Evolutionary conservation across 2,797 vertebrate genomes (phyloP).

Genomic region (Sebastes oblongus): DNA sequence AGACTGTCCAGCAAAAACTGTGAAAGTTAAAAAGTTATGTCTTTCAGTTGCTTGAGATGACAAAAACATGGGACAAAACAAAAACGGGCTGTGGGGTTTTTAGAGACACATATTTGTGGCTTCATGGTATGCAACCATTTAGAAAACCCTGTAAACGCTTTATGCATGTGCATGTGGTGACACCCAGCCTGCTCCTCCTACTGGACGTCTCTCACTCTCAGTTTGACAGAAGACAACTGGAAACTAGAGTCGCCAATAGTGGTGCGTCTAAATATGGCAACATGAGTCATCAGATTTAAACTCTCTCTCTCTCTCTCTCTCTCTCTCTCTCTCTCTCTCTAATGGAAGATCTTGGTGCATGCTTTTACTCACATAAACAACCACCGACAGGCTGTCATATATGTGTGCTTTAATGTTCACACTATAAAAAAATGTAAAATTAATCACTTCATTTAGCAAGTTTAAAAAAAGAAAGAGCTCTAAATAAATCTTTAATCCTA

Average conservation of each 20-base stretch:
- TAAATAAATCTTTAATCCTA: background rate
- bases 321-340: too few relatives aligned
- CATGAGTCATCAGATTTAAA: slow-evolving; percentile 55
- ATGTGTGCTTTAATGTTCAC: background rate
- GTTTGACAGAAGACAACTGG: slow-evolving; percentile 68
- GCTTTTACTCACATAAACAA: background rate
- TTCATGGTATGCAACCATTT: background rate
- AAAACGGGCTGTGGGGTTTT: background rate
- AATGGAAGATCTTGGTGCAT: slow-evolving; percentile 1
- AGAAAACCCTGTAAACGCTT: background rate
- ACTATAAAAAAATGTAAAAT: background rate
- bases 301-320: too few relatives aligned
- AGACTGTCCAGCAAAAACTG: too few relatives aligned
- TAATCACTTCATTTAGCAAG: background rate
- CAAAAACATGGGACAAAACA: background rate
- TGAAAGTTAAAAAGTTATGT: too few relatives aligned
- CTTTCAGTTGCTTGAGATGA: background rate
- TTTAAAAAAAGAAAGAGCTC: background rate
- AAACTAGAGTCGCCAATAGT: slow-evolving; percentile 42
- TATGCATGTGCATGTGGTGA: slow-evolving; percentile 25
- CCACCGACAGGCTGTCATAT: background rate
- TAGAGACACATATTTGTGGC: background rate
- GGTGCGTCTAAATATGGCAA: slow-evolving; percentile 82
- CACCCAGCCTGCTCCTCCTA: slow-evolving; percentile 11
- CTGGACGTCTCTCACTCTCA: slow-evolving; percentile 27